Evolutionary conservation across 2,113 vertebrate species (phyloP), one percentile per base, ranked within the genome.

Genomic region (Xiphorhynchus elegans): DNA sequence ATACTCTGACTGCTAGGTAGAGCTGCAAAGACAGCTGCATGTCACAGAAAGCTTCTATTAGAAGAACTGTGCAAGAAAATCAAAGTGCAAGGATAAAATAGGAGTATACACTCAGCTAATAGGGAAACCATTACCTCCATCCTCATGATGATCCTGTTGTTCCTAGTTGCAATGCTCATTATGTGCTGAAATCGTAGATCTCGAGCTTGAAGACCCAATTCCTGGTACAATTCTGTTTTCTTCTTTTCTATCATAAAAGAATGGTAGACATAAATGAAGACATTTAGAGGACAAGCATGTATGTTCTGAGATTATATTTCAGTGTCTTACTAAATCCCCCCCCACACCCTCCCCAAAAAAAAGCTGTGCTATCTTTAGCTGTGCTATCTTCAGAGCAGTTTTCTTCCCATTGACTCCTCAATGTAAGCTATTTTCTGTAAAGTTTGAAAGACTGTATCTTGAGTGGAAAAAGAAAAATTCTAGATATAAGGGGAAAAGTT

Each of bases 121-220:
- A 68, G 44, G 31, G 53, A 75, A 60, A 25, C 1, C n/a, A 18
- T 89, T 98, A 99, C 99, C 98, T 99, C 99, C 99, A 99, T 99
- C 79, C 99, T 97, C 93, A 99, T 89, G 83, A 99, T 99, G 35
- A 99, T 99, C 93, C 97, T 98, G 91, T 99, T 99, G 97, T 99
- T 99, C 87, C 99, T 98, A 21, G 98, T 96, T 26, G 97, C 98
- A 91, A 99, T 98, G 98, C 98, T 99, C 97, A 98, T 98, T 20
- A 98, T 97, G 72, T 99, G 99, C 84, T 99, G 99, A 94, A 99
- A 99, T 77, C 99, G 98, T 62, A 99, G 95, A 92, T 99, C 99
- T 98, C 99, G 98, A 68, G 99, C 99, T 90, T 99, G 99, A 94
- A 99, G 99, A 92, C 98, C 98, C 60, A 99, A 80, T 84, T 99